Conservation (phyloP, 2,113 vertebrate genomes). For the Tetrax tetrax region DNA sequence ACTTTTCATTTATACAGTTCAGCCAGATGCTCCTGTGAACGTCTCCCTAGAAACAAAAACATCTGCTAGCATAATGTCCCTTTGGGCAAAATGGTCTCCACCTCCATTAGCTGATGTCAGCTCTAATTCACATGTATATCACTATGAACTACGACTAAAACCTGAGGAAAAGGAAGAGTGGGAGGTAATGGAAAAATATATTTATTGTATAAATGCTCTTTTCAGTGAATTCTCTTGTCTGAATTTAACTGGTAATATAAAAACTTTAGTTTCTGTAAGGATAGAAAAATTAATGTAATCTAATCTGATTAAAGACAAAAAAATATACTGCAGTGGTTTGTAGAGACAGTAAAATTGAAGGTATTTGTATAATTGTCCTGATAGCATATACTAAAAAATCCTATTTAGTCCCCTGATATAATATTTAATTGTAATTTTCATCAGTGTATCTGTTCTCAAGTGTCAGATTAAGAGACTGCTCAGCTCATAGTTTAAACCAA, state of each 20-base stretch:
- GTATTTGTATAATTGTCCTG: not conserved
- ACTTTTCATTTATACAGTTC: conserved; percentile 77
- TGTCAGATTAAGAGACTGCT: not conserved
- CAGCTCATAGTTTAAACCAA: not conserved
- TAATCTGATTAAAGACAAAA: not conserved
- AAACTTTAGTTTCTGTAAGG: not conserved
- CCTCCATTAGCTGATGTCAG: conserved; percentile 78
- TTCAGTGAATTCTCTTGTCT: not conserved
- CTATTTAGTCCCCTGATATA: not conserved
- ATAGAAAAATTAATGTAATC: not conserved
- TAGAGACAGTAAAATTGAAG: not conserved
- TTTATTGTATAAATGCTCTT: not conserved
- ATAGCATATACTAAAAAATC: not conserved
- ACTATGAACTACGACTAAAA: conserved; percentile 87
- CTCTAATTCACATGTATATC: conserved; percentile 83
- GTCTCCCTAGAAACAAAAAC: conserved; percentile 72
- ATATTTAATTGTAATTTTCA: not conserved
- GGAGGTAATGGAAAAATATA: conserved; percentile 79
- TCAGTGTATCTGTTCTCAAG: not conserved
- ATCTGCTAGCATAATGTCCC: conserved; percentile 67
- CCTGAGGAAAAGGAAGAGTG: conserved; percentile 80
- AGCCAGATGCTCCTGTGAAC: conserved; percentile 86
- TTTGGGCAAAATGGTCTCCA: conserved; percentile 86
- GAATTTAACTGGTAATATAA: not conserved
- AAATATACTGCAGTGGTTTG: not conserved